Evolutionary conservation across 2,888 invertebrate species (phyloP), one percentile per base, ranked within the genome.

Genomic region (Zaprionus bogoriensis): DNA sequence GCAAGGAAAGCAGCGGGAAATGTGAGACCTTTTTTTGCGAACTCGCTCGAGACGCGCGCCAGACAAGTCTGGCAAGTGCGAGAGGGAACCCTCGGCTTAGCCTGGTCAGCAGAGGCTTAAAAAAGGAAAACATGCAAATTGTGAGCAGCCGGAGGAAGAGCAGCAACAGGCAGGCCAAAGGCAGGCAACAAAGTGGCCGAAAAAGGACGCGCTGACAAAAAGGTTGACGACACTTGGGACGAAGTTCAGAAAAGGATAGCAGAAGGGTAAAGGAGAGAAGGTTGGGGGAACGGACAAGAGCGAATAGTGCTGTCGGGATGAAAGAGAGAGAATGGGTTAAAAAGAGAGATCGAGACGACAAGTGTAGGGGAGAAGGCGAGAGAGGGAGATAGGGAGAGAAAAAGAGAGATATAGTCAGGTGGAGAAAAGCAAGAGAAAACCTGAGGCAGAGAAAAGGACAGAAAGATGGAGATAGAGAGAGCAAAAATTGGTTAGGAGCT

Each of bases 11-110:
- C n/a, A 41, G 17, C 4, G 42, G 38, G 38, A 51, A 51, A 41
- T 25, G 53, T 20, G 46, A 60, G 61, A 50, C 64, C 55, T 64
- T 76, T 67, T 20, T 17, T 6, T 38, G n/a, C n/a, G n/a, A n/a
- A n/a, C 44, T 57, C 55, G 36, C 27, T 53, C 65, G 28, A 69
- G 79, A 84, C 79, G 52, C 44, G 60, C 50, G 55, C 55, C 67
- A 83, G 82, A 82, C 79, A 58, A 62, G 84, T 78, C 78, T 78
- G 76, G 45, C 60, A 32, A 50, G 42, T n/a, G n/a, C n/a, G n/a
- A n/a, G n/a, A n/a, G n/a, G n/a, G n/a, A n/a, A n/a, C n/a, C n/a
- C n/a, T n/a, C n/a, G n/a, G 52, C 45, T 64, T 62, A 68, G 64
- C 39, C 48, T 39, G 63, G 52, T 36, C 46, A 48, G 22, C 50